Evolutionary conservation across 2,888 invertebrate species (phyloP).

Genomic region (Belgica antarctica): DNA sequence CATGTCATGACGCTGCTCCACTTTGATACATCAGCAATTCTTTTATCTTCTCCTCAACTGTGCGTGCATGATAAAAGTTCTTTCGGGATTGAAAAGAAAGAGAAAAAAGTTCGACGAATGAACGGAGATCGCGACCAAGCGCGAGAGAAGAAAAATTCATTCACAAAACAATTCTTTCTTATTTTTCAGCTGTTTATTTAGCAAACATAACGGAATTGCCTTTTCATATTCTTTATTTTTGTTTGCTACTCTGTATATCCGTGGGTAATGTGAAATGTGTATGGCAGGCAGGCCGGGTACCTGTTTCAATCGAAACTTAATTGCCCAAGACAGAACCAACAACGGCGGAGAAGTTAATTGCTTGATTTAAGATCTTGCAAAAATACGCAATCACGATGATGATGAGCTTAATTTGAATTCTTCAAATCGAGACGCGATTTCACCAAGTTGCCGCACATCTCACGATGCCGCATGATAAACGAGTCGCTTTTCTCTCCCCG

Average conservation of each 20-base stretch:
- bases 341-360: too few relatives aligned
- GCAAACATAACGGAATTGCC: constrained; percentile 42
- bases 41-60: background rate
- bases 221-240: constrained; percentile 32
- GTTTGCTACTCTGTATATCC: constrained; percentile 31
- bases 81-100: background rate
- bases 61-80: constrained; percentile 6
- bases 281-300: background rate
- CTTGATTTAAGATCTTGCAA: background rate
- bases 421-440: too few relatives aligned
- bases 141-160: constrained; percentile 19
- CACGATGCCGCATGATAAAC: background rate
- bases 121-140: too few relatives aligned
- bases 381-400: background rate
- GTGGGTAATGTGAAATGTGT: background rate
- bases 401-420: background rate
- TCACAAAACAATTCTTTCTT: constrained; percentile 37
- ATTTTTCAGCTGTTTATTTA: constrained; percentile 41
- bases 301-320: background rate
- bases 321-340: too few relatives aligned
- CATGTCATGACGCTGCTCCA: constrained; percentile 15
- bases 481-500: background rate
- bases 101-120: background rate
- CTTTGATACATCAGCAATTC: constrained; percentile 12
- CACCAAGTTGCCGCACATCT: background rate